Percentiles rank a stretch among this genome's conserved stretches.
These are phyloP conservation scores for Drosophila equinoxialis DNA, from an alignment of 1,140 invertebrate species.

Conservation along the genomic window DNA sequence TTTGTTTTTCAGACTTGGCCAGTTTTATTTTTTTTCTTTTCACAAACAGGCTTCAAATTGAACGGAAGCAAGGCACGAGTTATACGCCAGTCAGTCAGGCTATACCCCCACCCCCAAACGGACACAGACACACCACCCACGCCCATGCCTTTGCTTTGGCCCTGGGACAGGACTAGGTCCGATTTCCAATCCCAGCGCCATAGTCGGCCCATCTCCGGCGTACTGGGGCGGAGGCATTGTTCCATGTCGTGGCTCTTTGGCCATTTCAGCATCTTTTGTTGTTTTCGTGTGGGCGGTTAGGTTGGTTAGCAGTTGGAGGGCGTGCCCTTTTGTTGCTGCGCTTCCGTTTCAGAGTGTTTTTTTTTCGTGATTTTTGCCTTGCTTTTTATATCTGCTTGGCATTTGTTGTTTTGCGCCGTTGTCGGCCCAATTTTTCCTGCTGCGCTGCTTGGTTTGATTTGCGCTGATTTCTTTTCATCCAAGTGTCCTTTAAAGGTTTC, in stretches of 20 bases:
- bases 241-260: constrained; percentile 71
- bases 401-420: constrained; percentile 21
- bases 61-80: constrained; percentile 74
- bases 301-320: constrained; percentile 12
- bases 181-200: constrained; percentile 22
- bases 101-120: not conserved
- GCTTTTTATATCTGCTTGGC: constrained; percentile 9
- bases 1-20: constrained; percentile 58
- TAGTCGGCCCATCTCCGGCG: constrained; percentile 30
- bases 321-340: constrained; percentile 73
- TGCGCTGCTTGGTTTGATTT: constrained; percentile 72
- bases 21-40: constrained; percentile 40
- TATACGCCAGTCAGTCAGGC: constrained; percentile 54
- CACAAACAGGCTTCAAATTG: constrained; percentile 79
- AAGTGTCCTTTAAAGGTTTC: constrained; percentile 70
- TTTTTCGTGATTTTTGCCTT: constrained; percentile 23
- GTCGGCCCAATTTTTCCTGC: constrained; percentile 74
- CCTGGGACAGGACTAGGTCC: constrained; percentile 7
- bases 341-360: constrained; percentile 67
- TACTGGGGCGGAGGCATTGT: constrained; percentile 69
- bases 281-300: constrained; percentile 40
- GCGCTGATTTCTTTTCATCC: constrained; percentile 71
- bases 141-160: too few relatives aligned
- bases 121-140: too few relatives aligned
- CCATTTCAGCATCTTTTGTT: constrained; percentile 74